phyloP scores from a whole-genome alignment of 2,113 vertebrate genomes.

The Rhegmatorhina hoffmannsi region DNA sequence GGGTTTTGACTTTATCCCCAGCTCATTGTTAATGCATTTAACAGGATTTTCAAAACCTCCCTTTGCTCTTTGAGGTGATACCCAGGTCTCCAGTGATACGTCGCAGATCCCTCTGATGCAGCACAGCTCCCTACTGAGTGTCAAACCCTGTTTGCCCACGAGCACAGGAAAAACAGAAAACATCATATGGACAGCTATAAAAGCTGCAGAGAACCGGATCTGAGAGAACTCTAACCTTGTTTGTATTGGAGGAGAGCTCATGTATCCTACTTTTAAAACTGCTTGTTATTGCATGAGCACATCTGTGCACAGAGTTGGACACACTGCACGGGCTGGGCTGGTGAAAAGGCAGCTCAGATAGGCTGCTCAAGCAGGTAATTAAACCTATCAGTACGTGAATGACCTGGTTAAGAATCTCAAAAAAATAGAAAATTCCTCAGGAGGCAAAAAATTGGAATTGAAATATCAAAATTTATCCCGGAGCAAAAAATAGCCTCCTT shows the following conservation, averaged over 20 bases:
- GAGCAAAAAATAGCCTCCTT: constrained; percentile 64
- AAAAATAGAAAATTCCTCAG: constrained; percentile 63
- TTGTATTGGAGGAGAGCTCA: not conserved
- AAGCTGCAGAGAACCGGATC: constrained; percentile 11
- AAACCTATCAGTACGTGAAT: not conserved
- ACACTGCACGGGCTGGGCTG: not conserved
- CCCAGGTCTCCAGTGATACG: not conserved
- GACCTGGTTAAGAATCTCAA: constrained; percentile 56
- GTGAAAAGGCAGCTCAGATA: constrained; percentile 5
- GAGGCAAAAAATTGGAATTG: constrained; percentile 52
- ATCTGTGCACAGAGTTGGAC: not conserved
- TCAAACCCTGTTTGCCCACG: constrained; percentile 8
- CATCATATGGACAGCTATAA: not conserved
- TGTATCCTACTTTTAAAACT: not conserved
- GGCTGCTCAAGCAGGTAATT: constrained; percentile 20
- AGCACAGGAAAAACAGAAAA: not conserved
- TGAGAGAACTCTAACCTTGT: not conserved
- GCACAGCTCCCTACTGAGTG: not conserved
- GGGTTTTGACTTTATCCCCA: constrained; percentile 28
- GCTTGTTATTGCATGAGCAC: not conserved
- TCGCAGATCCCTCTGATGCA: not conserved
- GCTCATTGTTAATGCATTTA: constrained; percentile 19
- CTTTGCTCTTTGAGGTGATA: constrained; percentile 27
- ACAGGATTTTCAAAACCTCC: not conserved
- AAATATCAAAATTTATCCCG: constrained; percentile 63